Percentiles rank a stretch among this genome's conserved stretches.
Evolutionary conservation across 2,113 vertebrate species (phyloP).

Genomic region (Hemiprocne comata): DNA sequence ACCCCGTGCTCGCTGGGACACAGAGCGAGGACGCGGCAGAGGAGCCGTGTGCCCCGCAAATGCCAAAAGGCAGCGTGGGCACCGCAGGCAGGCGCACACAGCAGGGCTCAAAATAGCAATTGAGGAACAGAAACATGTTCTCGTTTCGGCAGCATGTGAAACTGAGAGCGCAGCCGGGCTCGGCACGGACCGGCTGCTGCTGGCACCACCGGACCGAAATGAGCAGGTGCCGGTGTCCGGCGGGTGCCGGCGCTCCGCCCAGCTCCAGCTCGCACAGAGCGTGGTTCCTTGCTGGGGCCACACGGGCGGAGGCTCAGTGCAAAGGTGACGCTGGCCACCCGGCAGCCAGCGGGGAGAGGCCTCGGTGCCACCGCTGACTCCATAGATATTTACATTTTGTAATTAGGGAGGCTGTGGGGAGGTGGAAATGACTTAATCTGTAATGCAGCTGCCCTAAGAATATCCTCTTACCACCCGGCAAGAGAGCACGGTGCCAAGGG

Average conservation of each 20-base stretch:
- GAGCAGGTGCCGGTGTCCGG: constrained; percentile 15
- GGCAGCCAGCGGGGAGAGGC: not conserved
- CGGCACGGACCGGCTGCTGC: not conserved
- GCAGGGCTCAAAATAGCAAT: not conserved
- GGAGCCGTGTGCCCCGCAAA: accelerated
- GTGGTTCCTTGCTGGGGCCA: accelerated
- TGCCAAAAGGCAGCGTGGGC: not conserved
- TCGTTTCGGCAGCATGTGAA: not conserved
- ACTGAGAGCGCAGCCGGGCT: not conserved
- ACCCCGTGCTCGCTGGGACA: not conserved
- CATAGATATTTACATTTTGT: constrained; percentile 3
- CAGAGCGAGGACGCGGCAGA: not conserved
- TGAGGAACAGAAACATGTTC: constrained; percentile 56
- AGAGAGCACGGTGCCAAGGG: not conserved
- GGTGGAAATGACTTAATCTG: constrained; percentile 30
- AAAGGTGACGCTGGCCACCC: not conserved
- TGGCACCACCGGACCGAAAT: constrained; percentile 14
- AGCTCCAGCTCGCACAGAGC: accelerated
- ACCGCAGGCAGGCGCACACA: not conserved
- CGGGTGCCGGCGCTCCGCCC: not conserved
- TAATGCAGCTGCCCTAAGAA: not conserved
- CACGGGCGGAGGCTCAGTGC: not conserved
- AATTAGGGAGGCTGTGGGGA: constrained; percentile 12
- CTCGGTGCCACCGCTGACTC: not conserved
- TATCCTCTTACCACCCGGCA: not conserved